A percentile compares a stretch with the other conserved stretches of the same genome.
phyloP scores from a whole-genome alignment of 2,888 invertebrate species.

The Branchellion lobata region DNA sequence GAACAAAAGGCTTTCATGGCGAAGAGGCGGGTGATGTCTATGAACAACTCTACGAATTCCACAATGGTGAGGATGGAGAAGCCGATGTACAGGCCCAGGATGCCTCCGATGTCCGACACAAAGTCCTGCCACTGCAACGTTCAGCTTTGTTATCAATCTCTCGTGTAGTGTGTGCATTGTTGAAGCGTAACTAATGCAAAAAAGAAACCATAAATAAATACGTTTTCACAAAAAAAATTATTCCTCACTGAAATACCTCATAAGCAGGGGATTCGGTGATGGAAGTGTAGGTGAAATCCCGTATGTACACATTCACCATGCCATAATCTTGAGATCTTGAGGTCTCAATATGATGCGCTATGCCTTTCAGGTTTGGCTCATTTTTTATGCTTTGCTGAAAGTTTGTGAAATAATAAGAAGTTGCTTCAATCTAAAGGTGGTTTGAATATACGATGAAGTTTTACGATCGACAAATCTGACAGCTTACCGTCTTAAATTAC shows the following conservation, averaged over 20 bases:
- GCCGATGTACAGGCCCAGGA: conserved; percentile 62
- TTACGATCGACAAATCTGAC: too few species aligned
- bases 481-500: too few species aligned
- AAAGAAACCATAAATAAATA: too few species aligned
- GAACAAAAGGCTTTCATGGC: not conserved
- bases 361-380: not conserved
- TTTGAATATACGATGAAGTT: too few species aligned
- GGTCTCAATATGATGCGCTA: conserved; percentile 3
- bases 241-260: not conserved
- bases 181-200: too few species aligned
- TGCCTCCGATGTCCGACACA: conserved; percentile 62
- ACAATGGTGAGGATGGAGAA: conserved; percentile 60
- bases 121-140: conserved; percentile 51
- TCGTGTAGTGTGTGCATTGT: too few species aligned
- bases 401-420: too few species aligned
- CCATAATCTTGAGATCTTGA: conserved; percentile 14
- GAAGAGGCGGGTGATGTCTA: conserved; percentile 50
- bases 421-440: too few species aligned
- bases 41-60: conserved; percentile 57
- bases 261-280: conserved; percentile 30
- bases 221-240: too few species aligned
- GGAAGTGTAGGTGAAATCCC: conserved; percentile 15
- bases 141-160: too few species aligned
- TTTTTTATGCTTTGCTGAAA: too few species aligned
- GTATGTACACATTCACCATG: conserved; percentile 4